These are phyloP conservation scores for Pollimyrus isidori DNA, from an alignment of 2,113 vertebrate genomes.

Conservation along the genomic window DNA sequence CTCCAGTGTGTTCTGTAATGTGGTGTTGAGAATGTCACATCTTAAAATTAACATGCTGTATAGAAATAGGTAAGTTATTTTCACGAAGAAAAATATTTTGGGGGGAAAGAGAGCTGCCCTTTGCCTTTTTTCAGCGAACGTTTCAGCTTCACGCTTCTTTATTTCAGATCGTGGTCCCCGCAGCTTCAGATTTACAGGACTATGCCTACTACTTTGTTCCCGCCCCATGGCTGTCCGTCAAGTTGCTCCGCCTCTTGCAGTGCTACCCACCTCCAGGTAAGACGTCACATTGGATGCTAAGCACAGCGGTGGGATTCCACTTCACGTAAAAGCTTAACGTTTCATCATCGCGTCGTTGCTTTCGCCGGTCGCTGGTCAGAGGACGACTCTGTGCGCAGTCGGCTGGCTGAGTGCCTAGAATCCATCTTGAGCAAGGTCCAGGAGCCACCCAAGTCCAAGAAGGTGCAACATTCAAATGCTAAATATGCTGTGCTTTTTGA, in stretches of 20 bases:
- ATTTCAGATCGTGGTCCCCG: conserved; percentile 77
- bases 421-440: conserved; percentile 87
- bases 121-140: background rate
- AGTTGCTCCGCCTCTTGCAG: conserved; percentile 78
- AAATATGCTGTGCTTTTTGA: conserved; percentile 88
- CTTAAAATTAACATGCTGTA: background rate
- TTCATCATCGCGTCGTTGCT: background rate
- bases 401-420: conserved; percentile 82
- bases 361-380: conserved; percentile 43
- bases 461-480: conserved; percentile 78
- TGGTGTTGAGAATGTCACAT: background rate
- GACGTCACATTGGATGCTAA: background rate
- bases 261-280: conserved; percentile 69
- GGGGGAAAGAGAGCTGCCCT: background rate
- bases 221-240: conserved; percentile 82
- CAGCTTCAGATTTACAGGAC: conserved; percentile 82
- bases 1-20: background rate
- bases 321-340: background rate
- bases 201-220: conserved; percentile 91
- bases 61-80: background rate
- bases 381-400: conserved; percentile 79
- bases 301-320: background rate
- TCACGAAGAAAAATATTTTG: background rate
- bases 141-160: background rate
- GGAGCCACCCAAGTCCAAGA: conserved; percentile 63